Base-by-base conservation (phyloP, 1,140 invertebrate genomes). In the Zophobas morio region DNA sequence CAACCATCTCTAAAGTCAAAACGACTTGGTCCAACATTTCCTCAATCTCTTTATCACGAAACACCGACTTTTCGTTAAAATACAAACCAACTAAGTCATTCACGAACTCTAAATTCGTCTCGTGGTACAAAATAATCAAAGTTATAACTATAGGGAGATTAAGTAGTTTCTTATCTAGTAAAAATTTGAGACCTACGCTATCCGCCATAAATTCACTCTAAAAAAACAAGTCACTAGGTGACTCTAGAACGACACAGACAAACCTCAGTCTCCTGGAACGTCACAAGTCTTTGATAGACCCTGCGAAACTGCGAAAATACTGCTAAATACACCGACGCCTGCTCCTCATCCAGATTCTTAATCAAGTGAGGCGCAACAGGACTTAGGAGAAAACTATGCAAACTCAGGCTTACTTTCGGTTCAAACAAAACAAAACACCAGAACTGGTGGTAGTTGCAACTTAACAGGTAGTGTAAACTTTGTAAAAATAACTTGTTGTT, bases 1-100 rank as follows among this genome's bases (percentile, higher is more conserved):
- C 79, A 34, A 85, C 76, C 79, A 83, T 85, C 76, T 85, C 84
- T 74, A 84, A 81, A 49, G 81, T 75, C 84, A 84, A 77, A 74
- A 83, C 32, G 33, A 74, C 75, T 51, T 84, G 78, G 42, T 84
- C 77, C 6, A 84, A 75, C 5, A 79, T 53, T 39, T 80, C 60
- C 42, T 83, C 81, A 39, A 83, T 78, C 80, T 84, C 81, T 63
- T 82, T 83, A 74, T 80, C 75, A 54, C 66, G 36, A 77, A 84
- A 82, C 40, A 83, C 79, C 33, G 78, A 53, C n/a, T 82, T 60
- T 32, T 77, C 72, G 36, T 78, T 77, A 74, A 82, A 84, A 79
- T 84, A 85, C 4, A 83, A 37, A 35, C 72, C 54, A 34, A 74
- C 76, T 46, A 83, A 39, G 60, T 76, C 75, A 76, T 82, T 81